Percentiles rank a stretch among this genome's conserved stretches.
Conservation (phyloP, 1,140 invertebrate species). For the Drosophila kanapiae region DNA sequence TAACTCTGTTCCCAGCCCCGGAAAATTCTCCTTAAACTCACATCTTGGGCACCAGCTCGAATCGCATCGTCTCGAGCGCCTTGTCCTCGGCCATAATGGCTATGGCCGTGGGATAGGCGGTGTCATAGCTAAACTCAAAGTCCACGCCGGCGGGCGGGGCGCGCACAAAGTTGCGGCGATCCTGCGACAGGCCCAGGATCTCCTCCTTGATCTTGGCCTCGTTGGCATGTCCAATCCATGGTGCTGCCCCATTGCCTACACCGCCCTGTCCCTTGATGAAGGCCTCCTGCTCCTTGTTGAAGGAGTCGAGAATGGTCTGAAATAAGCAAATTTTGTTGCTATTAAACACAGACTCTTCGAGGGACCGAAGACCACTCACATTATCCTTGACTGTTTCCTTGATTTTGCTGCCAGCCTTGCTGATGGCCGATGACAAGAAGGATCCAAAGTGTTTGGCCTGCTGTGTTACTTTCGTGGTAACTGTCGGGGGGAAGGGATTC, state of each 20-base stretch:
- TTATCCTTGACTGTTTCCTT: conserved; percentile 98
- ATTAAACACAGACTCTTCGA: background rate
- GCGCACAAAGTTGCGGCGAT: conserved; percentile 98
- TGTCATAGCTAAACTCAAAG: conserved; percentile 97
- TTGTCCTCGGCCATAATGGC: conserved; percentile 97
- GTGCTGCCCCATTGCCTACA: conserved; percentile 92
- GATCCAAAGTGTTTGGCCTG: conserved; percentile 96
- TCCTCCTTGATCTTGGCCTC: conserved; percentile 96
- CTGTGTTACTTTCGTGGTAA: conserved; percentile 95
- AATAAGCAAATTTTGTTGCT: conserved; percentile 15
- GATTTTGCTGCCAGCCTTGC: conserved; percentile 96
- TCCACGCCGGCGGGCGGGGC: conserved; percentile 97
- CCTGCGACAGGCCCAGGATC: conserved; percentile 97
- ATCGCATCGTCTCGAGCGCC: conserved; percentile 98
- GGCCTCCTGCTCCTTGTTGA: conserved; percentile 98
- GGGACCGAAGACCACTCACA: conserved; percentile 87
- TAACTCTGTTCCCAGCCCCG: background rate
- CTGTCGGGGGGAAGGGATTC: conserved; percentile 85
- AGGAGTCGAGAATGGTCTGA: conserved; percentile 97
- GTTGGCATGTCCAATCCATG: conserved; percentile 96
- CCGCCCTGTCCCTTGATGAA: conserved; percentile 95
- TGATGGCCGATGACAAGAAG: conserved; percentile 95
- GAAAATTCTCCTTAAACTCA: conserved; percentile 86
- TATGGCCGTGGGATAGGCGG: conserved; percentile 95
- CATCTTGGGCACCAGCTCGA: conserved; percentile 99